A percentile compares a stretch with the other conserved stretches of the same genome.
These are phyloP conservation scores for Schlechtendalia chinensis DNA, from an alignment of 1,140 invertebrate genomes.

Conservation along the genomic window DNA sequence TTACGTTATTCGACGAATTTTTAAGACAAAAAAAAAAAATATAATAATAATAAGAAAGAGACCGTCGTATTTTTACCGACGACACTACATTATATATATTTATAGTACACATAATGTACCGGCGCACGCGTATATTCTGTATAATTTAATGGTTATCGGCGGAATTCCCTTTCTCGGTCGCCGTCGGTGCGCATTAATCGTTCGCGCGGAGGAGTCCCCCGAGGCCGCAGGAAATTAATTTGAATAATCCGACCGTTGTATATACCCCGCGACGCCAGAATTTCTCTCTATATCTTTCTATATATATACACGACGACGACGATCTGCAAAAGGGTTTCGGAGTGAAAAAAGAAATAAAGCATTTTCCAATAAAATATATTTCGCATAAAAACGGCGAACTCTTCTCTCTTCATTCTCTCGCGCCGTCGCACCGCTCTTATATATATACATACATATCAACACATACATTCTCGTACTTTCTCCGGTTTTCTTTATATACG, in stretches of 20 bases:
- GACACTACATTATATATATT: not conserved
- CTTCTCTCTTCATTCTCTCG: not conserved
- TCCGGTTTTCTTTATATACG: constrained; percentile 41
- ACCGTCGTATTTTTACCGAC: not conserved
- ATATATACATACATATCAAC: too few species aligned
- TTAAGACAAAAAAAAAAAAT: too few species aligned
- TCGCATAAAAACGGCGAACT: constrained; percentile 20
- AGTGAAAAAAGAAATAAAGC: not conserved
- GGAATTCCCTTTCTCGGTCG: not conserved
- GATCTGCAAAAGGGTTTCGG: not conserved
- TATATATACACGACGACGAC: too few species aligned
- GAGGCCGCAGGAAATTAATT: constrained; percentile 11
- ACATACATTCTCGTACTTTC: not conserved
- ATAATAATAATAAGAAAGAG: too few species aligned
- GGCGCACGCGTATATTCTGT: too few species aligned
- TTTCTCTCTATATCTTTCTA: too few species aligned
- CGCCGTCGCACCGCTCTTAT: not conserved
- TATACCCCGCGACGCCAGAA: not conserved
- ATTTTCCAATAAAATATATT: constrained; percentile 30
- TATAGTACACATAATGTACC: not conserved
- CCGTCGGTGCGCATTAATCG: not conserved
- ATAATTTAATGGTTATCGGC: too few species aligned
- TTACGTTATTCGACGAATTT: too few species aligned
- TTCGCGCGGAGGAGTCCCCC: not conserved
- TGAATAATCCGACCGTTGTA: not conserved